Base-by-base conservation (phyloP, 2,888 invertebrate genomes). In the Eristalinus aeneus region DNA sequence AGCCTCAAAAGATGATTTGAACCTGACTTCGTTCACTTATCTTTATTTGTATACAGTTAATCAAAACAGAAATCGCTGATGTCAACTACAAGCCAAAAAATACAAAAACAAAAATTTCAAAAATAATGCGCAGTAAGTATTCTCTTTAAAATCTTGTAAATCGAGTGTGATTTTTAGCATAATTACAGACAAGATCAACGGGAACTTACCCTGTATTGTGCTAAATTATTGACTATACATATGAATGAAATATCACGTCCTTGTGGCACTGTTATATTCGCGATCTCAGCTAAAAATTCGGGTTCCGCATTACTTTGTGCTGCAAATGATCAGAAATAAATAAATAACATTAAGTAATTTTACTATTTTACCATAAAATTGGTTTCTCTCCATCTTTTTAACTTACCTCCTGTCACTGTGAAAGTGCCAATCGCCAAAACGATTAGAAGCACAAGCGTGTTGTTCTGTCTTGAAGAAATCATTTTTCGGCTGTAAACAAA, bases 221-320 rank as follows among this genome's bases (percentile, higher is more conserved):
- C 97, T 89, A 98, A 95, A 93, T 97, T 96, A 93, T 97, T 97
- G 91, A 98, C 97, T 89, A 97, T 96, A 92, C 98, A 98, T 68
- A 97, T 97, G 93, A 98, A 97, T 91, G 95, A 96, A 78, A 97
- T 96, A 92, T 98, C 97, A 72, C 97, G 94, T 76, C 98, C 97
- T 93, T 97, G 97, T 73, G 96, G 95, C 82, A 97, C 96, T 56
- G 97, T 97, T 91, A 96, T 95, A 93, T 98, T 98, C 91, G 97
- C 96, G 91, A 98, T 93, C 75, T 96, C 96, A 89, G 96, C 96
- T 89, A 97, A 94, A 93, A 98, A 98, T 92, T 96, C 96, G 4
- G 98, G 97, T 89, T 95, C 94, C 93, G 91, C 90, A 94, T 94
- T 94, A 93, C 94, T 95, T 93, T 96, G 96, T 93, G 96, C 96